These are phyloP conservation scores for Dicrostonyx torquatus DNA, from an alignment of 2,797 vertebrate genomes.

Conservation along the genomic window DNA sequence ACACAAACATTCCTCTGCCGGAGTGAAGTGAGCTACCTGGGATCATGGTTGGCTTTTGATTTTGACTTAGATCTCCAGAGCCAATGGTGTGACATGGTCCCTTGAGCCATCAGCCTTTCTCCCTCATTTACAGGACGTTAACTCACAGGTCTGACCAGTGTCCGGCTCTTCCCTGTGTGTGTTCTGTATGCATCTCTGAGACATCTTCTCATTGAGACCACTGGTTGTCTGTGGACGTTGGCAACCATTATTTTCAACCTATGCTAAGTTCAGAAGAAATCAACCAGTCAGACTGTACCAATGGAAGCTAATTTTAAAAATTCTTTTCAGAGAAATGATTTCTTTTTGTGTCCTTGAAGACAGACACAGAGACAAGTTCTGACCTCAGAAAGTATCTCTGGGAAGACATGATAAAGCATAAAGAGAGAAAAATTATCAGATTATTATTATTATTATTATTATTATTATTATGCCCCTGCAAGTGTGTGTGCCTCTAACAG, in stretches of 20 bases:
- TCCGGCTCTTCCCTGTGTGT: neutral
- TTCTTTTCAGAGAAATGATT: neutral
- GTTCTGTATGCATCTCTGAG: too few relatives aligned
- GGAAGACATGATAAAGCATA: neutral
- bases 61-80: neutral
- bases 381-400: neutral
- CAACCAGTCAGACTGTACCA: neutral
- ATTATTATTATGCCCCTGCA: neutral
- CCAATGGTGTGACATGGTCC: neutral
- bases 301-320: neutral
- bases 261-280: neutral
- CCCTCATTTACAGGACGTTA: neutral
- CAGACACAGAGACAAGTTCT: neutral
- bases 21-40: neutral
- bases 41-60: neutral
- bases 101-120: neutral
- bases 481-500: neutral
- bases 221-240: neutral
- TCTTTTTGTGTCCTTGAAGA: neutral
- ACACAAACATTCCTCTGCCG: neutral
- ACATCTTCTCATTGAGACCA: neutral
- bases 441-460: neutral
- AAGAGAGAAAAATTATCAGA: neutral
- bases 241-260: neutral
- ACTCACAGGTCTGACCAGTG: neutral